Evolutionary conservation across 2,113 vertebrate species (phyloP).

Genomic region (Ptilonorhynchus violaceus): DNA sequence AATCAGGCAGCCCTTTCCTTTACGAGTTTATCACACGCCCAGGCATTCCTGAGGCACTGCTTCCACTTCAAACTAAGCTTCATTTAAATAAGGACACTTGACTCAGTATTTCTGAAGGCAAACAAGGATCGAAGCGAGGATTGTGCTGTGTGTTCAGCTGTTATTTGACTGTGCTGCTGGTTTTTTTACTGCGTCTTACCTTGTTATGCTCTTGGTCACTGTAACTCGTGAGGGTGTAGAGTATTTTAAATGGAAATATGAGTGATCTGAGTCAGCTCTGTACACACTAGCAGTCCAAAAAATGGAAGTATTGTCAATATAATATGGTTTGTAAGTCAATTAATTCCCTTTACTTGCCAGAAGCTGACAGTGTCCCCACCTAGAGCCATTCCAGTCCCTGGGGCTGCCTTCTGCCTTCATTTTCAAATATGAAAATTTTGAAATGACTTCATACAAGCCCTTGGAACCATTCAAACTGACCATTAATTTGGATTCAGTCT

Average conservation of each 20-base stretch:
- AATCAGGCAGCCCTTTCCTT: neutral
- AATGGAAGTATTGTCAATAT: conserved; percentile 73
- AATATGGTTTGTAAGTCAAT: conserved; percentile 64
- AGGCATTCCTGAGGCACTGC: neutral
- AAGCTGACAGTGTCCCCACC: neutral
- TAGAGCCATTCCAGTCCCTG: neutral
- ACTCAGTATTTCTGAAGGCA: neutral
- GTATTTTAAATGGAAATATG: neutral
- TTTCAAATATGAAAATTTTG: neutral
- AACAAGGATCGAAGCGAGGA: neutral
- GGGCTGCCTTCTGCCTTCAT: neutral
- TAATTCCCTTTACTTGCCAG: neutral
- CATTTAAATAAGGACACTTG: neutral
- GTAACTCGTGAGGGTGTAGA: neutral
- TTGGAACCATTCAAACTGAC: neutral
- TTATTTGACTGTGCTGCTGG: neutral
- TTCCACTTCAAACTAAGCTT: neutral
- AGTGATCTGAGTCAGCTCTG: neutral
- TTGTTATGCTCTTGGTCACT: neutral
- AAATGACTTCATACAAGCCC: neutral
- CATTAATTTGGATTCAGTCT: neutral
- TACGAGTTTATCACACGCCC: neutral
- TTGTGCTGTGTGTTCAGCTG: neutral
- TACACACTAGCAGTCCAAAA: conserved; percentile 51
- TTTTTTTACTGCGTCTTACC: neutral